Evolutionary conservation across 2,797 vertebrate genomes (phyloP), one percentile per base, ranked within the genome.

Genomic region (Capromys pilorides): DNA sequence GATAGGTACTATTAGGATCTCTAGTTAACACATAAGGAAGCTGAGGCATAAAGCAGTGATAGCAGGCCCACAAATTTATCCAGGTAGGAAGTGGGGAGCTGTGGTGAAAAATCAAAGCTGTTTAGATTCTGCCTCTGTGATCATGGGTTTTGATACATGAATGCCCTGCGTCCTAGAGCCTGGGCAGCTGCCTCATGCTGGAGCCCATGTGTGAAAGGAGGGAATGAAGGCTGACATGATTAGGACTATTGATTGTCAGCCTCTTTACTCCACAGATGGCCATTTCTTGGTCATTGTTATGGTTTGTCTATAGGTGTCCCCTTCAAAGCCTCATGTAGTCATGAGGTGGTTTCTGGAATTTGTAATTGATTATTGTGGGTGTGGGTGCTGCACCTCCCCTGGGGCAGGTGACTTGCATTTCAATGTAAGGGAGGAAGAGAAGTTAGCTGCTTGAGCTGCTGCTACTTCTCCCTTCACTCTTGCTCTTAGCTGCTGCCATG

Each of bases 11-110:
- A 2, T 59, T 77, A 94, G 22, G 86, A 41, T 14, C 22, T 85
- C 64, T 66, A 93, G 24, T 78, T 85, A 79, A 10, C 22, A 88
- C 78, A 54, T 39, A 59, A 93, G 82, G 64, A 90, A 81, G 57
- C 4, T 16, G 39, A 88, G 33, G 73, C 33, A 80, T 26, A 94
- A 57, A 89, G 45, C 79, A n/a, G 54, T 28, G n/a, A 95, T 6
- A 1, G 54, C 33, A 49, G 3, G 80, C 71, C 22, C n/a, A 33
- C 22, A 85, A 73, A 22, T 31, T 83, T 64, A 66, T 11, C 14
- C 39, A 19, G 57, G 49, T 26, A 33, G 93, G 33, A 89, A 84
- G 77, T 11, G 36, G 62, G 89, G 77, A 77, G 5, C 61, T 59
- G 18, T 77, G 36, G 33, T 90, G 69, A 89, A 94, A 93, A 89